Evolutionary conservation across 2,113 vertebrate genomes (phyloP).

Genomic region (Sigmodon hispidus): DNA sequence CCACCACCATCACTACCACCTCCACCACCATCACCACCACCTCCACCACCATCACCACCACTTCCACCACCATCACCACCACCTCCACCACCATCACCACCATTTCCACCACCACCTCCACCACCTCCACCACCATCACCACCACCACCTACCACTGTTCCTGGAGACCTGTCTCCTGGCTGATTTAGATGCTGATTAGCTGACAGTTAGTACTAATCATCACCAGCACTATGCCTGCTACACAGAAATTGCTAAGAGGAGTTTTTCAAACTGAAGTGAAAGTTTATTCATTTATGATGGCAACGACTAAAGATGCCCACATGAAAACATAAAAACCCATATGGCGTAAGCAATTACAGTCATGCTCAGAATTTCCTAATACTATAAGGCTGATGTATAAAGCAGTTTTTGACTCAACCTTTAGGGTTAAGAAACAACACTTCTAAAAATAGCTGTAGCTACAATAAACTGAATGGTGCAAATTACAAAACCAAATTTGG

Average conservation of each 20-base stretch:
- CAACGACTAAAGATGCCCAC: neutral
- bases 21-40: neutral
- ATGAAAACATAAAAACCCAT: neutral
- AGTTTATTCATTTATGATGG: neutral
- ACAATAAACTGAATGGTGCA: neutral
- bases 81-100: neutral
- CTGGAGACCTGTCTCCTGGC: neutral
- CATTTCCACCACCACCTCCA: neutral
- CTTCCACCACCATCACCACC: neutral
- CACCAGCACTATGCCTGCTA: neutral
- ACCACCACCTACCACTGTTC: neutral
- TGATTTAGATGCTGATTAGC: neutral
- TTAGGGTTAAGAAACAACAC: neutral
- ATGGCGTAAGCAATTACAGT: neutral
- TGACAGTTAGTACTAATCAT: neutral
- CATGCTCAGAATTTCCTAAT: neutral
- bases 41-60: neutral
- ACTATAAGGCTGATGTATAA: neutral
- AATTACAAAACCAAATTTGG: neutral
- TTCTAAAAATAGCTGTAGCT: neutral
- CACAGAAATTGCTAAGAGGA: neutral
- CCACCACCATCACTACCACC: too few species aligned
- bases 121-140: neutral
- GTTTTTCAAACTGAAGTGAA: neutral
- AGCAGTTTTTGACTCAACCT: neutral